A percentile compares a stretch with the other conserved stretches of the same genome.
phyloP scores from a whole-genome alignment of 2,888 invertebrate species.

The Isotomurus palustris region DNA sequence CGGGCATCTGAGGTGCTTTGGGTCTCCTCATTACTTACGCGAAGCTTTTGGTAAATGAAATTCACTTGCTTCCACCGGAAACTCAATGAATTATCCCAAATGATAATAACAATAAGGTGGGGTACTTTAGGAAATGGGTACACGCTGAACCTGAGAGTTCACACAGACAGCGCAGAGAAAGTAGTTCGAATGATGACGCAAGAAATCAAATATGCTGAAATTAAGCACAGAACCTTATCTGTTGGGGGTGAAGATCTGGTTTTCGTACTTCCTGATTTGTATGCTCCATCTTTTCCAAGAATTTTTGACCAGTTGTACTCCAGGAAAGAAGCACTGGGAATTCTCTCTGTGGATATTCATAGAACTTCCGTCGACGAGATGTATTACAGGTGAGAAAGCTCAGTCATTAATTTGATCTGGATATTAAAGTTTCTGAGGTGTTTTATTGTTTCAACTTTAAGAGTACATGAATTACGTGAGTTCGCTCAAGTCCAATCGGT shows the following conservation, averaged over 20 bases:
- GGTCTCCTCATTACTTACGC: conserved; percentile 11
- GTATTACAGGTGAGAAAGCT: conserved; percentile 12
- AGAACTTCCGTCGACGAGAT: conserved; percentile 20
- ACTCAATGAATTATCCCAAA: too few species aligned
- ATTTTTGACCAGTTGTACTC: conserved; percentile 16
- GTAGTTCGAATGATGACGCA: conserved; percentile 14
- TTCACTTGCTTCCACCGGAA: not conserved
- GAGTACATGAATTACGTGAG: not conserved
- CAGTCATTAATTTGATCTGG: not conserved
- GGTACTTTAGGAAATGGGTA: conserved; percentile 12
- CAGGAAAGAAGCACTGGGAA: conserved; percentile 14
- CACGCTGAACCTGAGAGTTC: conserved; percentile 15
- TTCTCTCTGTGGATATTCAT: conserved; percentile 14
- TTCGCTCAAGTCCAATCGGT: conserved; percentile 4
- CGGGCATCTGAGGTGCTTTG: conserved; percentile 17
- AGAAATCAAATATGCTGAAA: conserved; percentile 5
- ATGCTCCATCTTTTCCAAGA: conserved; percentile 11
- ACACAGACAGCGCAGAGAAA: conserved; percentile 5
- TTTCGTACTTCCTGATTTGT: conserved; percentile 7
- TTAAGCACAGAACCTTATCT: conserved; percentile 13
- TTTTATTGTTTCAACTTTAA: not conserved
- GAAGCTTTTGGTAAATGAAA: conserved; percentile 9
- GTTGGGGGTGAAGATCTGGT: conserved; percentile 18
- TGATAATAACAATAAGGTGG: too few species aligned
- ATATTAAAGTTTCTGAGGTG: not conserved